These are phyloP conservation scores for Staurois parvus DNA, from an alignment of 2,797 vertebrate species.

Conservation along the genomic window DNA sequence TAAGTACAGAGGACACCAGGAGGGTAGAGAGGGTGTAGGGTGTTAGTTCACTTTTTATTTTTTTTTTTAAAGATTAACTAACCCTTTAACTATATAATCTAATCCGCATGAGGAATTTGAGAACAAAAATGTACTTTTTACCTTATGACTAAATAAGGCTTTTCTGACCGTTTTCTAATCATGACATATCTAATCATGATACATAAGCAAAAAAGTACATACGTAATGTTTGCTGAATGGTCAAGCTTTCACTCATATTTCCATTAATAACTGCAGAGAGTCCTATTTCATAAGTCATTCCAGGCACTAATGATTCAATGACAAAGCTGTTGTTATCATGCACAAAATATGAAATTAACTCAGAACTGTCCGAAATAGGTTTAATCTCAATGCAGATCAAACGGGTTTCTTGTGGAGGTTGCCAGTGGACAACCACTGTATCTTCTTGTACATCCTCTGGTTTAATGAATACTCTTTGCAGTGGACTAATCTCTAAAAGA, in stretches of 20 bases:
- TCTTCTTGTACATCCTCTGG: constrained; percentile 70
- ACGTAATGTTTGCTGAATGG: constrained; percentile 81
- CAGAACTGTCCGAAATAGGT: constrained; percentile 57
- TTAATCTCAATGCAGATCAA: constrained; percentile 76
- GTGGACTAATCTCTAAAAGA: constrained; percentile 77
- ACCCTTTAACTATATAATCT: too few species aligned
- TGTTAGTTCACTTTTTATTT: too few species aligned
- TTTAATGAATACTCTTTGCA: constrained; percentile 71
- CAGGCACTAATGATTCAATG: constrained; percentile 77
- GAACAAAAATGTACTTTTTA: too few species aligned
- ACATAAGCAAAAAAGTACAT: not conserved
- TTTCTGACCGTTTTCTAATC: too few species aligned
- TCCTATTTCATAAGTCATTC: constrained; percentile 81
- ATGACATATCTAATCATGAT: too few species aligned
- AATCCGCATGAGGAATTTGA: too few species aligned
- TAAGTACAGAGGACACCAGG: too few species aligned
- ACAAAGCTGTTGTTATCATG: constrained; percentile 74
- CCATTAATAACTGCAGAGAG: constrained; percentile 78
- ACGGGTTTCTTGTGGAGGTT: constrained; percentile 68
- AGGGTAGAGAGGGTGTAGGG: too few species aligned
- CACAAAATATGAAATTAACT: constrained; percentile 67
- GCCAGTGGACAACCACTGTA: constrained; percentile 81
- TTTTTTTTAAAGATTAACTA: too few species aligned
- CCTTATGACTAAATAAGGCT: too few species aligned
- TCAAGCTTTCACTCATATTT: constrained; percentile 77